phyloP scores from a whole-genome alignment of 92 coral and sea anemone genomes.

The Palythoa caribaeorum region DNA sequence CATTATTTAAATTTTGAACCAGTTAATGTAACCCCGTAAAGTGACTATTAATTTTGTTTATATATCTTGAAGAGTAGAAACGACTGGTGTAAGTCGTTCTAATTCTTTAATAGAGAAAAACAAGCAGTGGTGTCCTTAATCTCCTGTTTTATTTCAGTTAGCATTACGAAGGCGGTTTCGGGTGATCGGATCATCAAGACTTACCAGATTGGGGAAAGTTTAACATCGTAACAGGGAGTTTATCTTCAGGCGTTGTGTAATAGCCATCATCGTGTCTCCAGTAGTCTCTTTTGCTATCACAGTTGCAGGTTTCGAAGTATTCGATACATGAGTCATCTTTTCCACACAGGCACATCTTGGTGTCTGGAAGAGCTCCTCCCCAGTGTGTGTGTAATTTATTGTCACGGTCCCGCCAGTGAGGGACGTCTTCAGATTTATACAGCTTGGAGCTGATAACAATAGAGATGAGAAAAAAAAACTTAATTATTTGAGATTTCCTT shows the following conservation, averaged over 20 bases:
- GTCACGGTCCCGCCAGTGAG: conserved; percentile 78
- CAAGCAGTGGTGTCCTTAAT: no score
- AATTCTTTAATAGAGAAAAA: no score
- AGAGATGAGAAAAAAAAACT: not conserved
- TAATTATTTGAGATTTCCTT: no score
- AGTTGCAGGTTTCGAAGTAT: conserved; percentile 77
- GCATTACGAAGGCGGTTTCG: not conserved
- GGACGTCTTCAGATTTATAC: conserved; percentile 71
- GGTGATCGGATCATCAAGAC: not conserved
- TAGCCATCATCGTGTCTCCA: conserved; percentile 95
- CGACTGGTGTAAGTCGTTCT: not conserved
- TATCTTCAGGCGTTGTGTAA: conserved; percentile 60
- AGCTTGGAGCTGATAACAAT: conserved; percentile 56
- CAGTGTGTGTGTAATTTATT: conserved; percentile 67
- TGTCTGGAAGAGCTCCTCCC: conserved; percentile 90
- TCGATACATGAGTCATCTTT: conserved; percentile 56
- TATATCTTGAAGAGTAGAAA: not conserved
- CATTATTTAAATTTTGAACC: no score
- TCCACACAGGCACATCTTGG: conserved; percentile 86
- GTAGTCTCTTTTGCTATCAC: conserved; percentile 73
- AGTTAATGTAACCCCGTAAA: no score
- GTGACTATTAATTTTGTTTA: no score
- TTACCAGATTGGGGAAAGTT: conserved; percentile 67
- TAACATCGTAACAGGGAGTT: conserved; percentile 80
- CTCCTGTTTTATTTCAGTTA: no score